Evolutionary conservation across 2,113 vertebrate genomes (phyloP).

Genomic region (Athene cunicularia): DNA sequence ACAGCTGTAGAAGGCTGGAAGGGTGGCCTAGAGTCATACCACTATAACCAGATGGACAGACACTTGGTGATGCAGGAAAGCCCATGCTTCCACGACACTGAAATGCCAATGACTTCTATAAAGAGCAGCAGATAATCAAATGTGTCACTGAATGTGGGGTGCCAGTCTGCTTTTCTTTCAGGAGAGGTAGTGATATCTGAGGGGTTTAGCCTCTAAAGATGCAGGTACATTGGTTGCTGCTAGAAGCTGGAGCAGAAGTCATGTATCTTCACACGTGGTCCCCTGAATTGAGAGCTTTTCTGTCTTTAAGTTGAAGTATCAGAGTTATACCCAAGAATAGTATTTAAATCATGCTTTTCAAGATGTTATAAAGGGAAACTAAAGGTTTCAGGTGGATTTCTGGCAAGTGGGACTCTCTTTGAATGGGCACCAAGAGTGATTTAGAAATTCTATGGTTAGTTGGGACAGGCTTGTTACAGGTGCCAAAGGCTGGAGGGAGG

Average conservation of each 20-base stretch:
- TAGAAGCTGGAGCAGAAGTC: neutral
- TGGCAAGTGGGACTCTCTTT: neutral
- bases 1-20: neutral
- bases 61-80: neutral
- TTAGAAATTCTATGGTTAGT: neutral
- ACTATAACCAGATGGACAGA: neutral
- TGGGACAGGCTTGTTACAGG: fast-evolving
- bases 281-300: neutral
- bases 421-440: neutral
- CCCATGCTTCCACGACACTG: fast-evolving
- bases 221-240: neutral
- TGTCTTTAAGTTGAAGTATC: neutral
- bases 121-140: neutral
- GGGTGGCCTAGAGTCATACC: neutral
- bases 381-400: neutral
- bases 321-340: neutral
- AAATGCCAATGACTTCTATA: neutral
- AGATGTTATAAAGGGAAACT: neutral
- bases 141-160: neutral
- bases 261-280: fast-evolving
- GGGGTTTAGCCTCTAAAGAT: neutral
- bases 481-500: neutral
- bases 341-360: neutral
- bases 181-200: neutral
- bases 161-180: neutral